These are phyloP conservation scores for Drosophila fulvimacula DNA, from an alignment of 2,888 invertebrate species.

Conservation along the genomic window DNA sequence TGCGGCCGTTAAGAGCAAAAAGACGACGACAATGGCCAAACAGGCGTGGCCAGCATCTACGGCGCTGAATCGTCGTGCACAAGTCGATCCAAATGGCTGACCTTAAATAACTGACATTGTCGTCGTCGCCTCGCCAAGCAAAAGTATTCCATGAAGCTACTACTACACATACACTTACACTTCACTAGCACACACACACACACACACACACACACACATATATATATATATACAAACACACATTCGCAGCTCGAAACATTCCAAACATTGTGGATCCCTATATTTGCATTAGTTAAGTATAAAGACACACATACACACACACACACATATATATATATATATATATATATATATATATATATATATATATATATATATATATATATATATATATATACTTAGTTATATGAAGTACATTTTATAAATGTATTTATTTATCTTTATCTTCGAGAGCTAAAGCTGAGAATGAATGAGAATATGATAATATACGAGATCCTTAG, in stretches of 20 bases:
- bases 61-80: constrained; percentile 80
- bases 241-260: constrained; percentile 78
- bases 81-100: constrained; percentile 85
- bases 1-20: constrained; percentile 60
- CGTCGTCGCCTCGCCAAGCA: constrained; percentile 51
- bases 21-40: constrained; percentile 55
- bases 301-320: no score
- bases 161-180: constrained; percentile 28
- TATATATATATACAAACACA: constrained; percentile 20
- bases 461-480: constrained; percentile 56
- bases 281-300: constrained; percentile 42
- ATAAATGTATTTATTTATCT: constrained; percentile 73
- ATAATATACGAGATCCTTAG: constrained; percentile 31
- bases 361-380: no score
- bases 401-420: constrained; percentile 69
- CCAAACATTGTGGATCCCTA: constrained; percentile 57
- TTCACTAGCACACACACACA: constrained; percentile 22
- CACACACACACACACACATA: constrained; percentile 20
- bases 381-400: constrained; percentile 31
- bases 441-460: constrained; percentile 37
- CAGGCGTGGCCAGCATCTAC: constrained; percentile 64
- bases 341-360: no score
- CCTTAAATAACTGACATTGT: constrained; percentile 65
- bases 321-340: no score
- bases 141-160: constrained; percentile 73